Evolutionary conservation across 2,888 invertebrate genomes (phyloP), one percentile per base, ranked within the genome.

Genomic region (Chorisops tibialis): DNA sequence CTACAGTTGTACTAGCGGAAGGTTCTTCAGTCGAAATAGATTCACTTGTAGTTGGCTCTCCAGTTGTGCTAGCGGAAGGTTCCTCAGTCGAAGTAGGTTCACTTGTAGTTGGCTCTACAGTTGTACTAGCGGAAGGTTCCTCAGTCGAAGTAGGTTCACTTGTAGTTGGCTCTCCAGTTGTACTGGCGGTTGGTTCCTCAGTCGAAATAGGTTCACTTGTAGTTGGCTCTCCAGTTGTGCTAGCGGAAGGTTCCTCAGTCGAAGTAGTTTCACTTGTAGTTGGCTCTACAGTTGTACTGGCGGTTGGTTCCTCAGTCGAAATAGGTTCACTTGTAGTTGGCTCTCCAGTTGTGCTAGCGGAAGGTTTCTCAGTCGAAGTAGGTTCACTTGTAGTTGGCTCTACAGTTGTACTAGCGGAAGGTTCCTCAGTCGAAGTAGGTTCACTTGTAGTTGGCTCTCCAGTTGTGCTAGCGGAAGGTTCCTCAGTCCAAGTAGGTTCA

Each of bases 31-130:
- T 54, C 2, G 41, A 18, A n/a, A 7, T 16, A 7, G 16, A n/a
- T 43, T 39, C 39, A 1, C 22, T 54, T 41, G 54, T 54, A 3
- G 54, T 54, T 5, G 54, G 14, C 24, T 41, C 43, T 4, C 24
- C 38, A 24, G 41, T 41, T 22, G 21, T 22, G 9, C n/a, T n/a
- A n/a, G n/a, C n/a, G n/a, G 54, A 22, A 3, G 16, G 18, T 45
- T 45, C 45, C 7, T 45, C 45, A 3, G 45, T 45, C 3, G 45
- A 16, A 7, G 45, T 45, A 18, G 45, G 45, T 9, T 45, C 45
- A 4, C 18, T 19, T 16, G 54, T 54, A 9, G 54, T 41, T 35
- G 51, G 12, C n/a, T 11, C 6, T 14, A 9, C 19, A 4, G 19
- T 18, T 41, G 43, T 54, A 22, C 41, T 54, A 0, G 38, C 21